Conservation (phyloP, 2,888 invertebrate species). For the Catocala sponsa region DNA sequence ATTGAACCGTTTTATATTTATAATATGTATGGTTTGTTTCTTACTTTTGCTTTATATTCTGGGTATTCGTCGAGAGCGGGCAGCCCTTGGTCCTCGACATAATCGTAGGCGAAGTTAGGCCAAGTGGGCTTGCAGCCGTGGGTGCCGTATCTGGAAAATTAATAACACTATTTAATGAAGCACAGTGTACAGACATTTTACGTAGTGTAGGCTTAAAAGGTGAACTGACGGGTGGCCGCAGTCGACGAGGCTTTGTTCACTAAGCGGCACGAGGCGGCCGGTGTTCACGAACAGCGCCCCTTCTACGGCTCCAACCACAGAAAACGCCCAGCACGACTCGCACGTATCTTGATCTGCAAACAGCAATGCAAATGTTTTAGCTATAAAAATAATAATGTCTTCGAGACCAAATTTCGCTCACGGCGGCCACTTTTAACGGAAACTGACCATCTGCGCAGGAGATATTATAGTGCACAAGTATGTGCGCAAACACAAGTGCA, state of each 20-base stretch:
- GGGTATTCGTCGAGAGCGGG: conserved; percentile 69
- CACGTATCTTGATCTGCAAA: conserved; percentile 72
- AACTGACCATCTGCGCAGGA: no score
- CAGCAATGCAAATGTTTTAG: neutral
- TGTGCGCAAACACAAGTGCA: no score
- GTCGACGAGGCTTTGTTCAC: conserved; percentile 78
- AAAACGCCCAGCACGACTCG: conserved; percentile 81
- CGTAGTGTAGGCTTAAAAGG: no score
- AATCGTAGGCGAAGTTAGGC: conserved; percentile 75
- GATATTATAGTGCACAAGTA: no score
- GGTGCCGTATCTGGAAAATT: conserved; percentile 62
- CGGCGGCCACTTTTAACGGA: no score
- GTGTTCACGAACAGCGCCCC: conserved; percentile 75
- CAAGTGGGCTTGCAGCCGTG: conserved; percentile 75
- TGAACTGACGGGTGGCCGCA: conserved; percentile 69
- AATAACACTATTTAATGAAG: no score
- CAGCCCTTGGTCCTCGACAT: conserved; percentile 68
- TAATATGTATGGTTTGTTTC: neutral
- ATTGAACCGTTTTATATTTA: no score
- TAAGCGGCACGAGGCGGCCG: conserved; percentile 70
- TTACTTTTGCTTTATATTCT: conserved; percentile 65
- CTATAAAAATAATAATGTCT: no score
- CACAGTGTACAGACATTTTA: no score
- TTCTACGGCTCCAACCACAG: conserved; percentile 79
- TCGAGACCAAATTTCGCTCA: no score